phyloP scores from a whole-genome alignment of 2,888 invertebrate species.

The Augochlorella aurata region DNA sequence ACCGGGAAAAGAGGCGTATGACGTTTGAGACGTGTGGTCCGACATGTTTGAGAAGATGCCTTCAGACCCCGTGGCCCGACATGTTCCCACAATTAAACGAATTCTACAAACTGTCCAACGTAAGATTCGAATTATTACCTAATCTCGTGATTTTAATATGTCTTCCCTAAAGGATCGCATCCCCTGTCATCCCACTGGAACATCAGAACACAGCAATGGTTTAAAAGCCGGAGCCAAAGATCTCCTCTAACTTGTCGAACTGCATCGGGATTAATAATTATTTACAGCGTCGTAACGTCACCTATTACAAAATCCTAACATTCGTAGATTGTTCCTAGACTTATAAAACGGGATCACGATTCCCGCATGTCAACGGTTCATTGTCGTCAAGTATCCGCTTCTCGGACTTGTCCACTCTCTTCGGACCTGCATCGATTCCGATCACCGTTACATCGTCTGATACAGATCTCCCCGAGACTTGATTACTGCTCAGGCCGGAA shows the following conservation, averaged over 20 bases:
- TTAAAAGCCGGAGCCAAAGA: neutral
- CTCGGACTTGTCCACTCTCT: neutral
- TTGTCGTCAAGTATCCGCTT: slow-evolving; percentile 5
- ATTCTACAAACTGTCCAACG: too few species aligned
- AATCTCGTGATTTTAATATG: neutral
- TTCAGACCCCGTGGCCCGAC: neutral
- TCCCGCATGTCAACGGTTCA: slow-evolving; percentile 11
- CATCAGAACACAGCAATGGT: neutral
- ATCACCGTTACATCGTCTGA: neutral
- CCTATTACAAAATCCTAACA: slow-evolving; percentile 47
- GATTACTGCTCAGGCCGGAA: neutral
- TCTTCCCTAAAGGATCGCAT: neutral
- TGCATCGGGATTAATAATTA: slow-evolving; percentile 58
- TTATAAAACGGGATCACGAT: slow-evolving; percentile 11
- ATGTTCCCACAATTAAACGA: neutral
- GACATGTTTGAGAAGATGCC: slow-evolving; percentile 9
- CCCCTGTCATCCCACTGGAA: neutral
- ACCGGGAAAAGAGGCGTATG: slow-evolving; percentile 18
- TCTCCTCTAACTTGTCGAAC: slow-evolving; percentile 10
- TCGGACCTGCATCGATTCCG: neutral
- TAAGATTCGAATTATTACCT: too few species aligned
- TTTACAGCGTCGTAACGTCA: slow-evolving; percentile 71
- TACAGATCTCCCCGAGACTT: neutral
- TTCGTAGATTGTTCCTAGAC: slow-evolving; percentile 27
- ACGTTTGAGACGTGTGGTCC: slow-evolving; percentile 18